These are phyloP conservation scores for Torymus texanus DNA, from an alignment of 2,888 invertebrate species.

Conservation along the genomic window DNA sequence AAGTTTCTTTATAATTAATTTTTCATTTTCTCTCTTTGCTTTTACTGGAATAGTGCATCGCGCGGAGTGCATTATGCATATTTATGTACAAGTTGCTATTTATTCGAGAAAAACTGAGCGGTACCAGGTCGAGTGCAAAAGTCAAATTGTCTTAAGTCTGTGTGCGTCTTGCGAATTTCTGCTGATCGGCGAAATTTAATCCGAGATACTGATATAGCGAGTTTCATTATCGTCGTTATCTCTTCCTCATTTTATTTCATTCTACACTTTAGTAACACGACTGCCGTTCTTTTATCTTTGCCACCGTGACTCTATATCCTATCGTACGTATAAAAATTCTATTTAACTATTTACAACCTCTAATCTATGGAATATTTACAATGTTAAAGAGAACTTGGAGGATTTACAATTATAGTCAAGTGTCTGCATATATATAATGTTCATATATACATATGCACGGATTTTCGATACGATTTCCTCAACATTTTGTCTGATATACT, in stretches of 20 bases:
- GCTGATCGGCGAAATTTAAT: constrained; percentile 41
- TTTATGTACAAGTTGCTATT: constrained; percentile 44
- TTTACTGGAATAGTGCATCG: background rate
- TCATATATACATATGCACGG: constrained; percentile 58
- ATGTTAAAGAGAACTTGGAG: constrained; percentile 54
- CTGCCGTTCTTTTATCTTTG: constrained; percentile 19
- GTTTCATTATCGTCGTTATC: constrained; percentile 29
- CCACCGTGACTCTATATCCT: constrained; percentile 54
- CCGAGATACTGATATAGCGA: constrained; percentile 35
- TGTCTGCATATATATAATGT: constrained; percentile 54
- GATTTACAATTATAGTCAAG: constrained; percentile 54
- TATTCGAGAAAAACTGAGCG: constrained; percentile 7
- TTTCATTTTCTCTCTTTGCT: constrained; percentile 3
- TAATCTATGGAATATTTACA: constrained; percentile 63
- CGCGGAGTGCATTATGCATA: constrained; percentile 8
- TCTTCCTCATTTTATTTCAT: constrained; percentile 12
- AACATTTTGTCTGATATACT: constrained; percentile 50
- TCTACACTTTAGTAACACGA: constrained; percentile 46
- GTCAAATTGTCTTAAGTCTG: constrained; percentile 50
- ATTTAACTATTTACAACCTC: constrained; percentile 67
- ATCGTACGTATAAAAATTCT: constrained; percentile 66
- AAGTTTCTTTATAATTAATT: background rate
- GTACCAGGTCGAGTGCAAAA: constrained; percentile 43
- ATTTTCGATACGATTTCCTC: constrained; percentile 53
- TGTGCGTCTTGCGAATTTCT: constrained; percentile 38